Conservation (phyloP, 2,888 invertebrate species). For the Dorcus hopei region DNA sequence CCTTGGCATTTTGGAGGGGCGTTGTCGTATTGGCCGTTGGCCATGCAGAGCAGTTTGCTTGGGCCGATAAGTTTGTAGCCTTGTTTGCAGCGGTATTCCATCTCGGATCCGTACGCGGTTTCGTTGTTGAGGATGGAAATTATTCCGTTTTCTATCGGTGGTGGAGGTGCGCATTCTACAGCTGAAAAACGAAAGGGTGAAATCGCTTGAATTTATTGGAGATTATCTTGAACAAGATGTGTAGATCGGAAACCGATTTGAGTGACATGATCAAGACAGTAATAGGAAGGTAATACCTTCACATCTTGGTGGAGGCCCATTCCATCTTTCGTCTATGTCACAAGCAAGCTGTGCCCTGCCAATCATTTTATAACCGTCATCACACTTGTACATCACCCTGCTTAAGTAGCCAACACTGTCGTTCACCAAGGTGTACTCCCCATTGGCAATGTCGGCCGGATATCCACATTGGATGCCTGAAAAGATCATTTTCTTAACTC, state of each 20-base stretch:
- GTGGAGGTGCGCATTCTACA: slow-evolving; percentile 69
- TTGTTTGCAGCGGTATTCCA: slow-evolving; percentile 71
- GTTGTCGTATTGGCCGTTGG: slow-evolving; percentile 77
- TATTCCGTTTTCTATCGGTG: slow-evolving; percentile 61
- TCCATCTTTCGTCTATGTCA: slow-evolving; percentile 91
- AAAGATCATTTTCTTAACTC: slow-evolving; percentile 13
- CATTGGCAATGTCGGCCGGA: slow-evolving; percentile 82
- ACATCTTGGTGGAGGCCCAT: slow-evolving; percentile 87
- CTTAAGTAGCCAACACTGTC: slow-evolving; percentile 85
- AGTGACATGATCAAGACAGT: no score
- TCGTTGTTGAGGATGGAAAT: slow-evolving; percentile 55
- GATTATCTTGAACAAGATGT: neutral
- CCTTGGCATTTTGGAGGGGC: slow-evolving; percentile 67
- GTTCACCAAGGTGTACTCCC: slow-evolving; percentile 76
- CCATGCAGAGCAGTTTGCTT: slow-evolving; percentile 64
- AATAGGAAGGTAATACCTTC: slow-evolving; percentile 57
- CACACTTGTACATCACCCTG: slow-evolving; percentile 79
- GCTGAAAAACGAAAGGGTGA: slow-evolving; percentile 49
- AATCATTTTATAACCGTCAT: slow-evolving; percentile 80
- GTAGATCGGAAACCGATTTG: no score
- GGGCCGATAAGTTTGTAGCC: slow-evolving; percentile 70
- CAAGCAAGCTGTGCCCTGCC: slow-evolving; percentile 81
- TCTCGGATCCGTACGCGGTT: slow-evolving; percentile 66
- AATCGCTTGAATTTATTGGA: neutral
- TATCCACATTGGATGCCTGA: slow-evolving; percentile 85